Percentiles rank a stretch among this genome's conserved stretches.
phyloP scores from a whole-genome alignment of 2,888 invertebrate species.

The Chouioia cunea region DNA sequence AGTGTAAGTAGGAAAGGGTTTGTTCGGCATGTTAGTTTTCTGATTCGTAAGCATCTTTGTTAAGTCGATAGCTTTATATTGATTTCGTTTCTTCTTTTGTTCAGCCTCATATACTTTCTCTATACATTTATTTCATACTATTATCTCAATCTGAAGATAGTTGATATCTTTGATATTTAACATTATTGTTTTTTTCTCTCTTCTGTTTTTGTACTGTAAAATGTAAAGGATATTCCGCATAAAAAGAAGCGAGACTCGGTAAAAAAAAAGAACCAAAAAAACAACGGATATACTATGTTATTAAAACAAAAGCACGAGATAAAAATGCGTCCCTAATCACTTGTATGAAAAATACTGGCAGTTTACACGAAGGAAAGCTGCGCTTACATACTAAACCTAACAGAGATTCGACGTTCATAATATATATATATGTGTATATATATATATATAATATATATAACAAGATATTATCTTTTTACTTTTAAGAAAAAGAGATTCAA shows the following conservation, averaged over 20 bases:
- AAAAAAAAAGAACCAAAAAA: constrained; percentile 48
- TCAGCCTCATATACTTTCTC: constrained; percentile 40
- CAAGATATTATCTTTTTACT: constrained; percentile 41
- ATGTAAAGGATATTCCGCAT: constrained; percentile 51
- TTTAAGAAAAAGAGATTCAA: constrained; percentile 38
- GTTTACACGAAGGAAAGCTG: constrained; percentile 56
- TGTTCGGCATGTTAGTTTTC: constrained; percentile 35
- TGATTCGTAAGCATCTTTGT: constrained; percentile 43
- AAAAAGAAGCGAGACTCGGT: constrained; percentile 50
- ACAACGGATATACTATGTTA: constrained; percentile 48
- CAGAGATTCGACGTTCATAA: constrained; percentile 48
- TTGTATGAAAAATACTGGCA: constrained; percentile 62
- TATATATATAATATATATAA: constrained; percentile 45
- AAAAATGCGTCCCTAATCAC: constrained; percentile 49
- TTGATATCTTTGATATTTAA: constrained; percentile 42
- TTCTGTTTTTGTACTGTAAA: constrained; percentile 50
- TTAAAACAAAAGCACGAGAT: constrained; percentile 44
- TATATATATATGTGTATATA: not conserved
- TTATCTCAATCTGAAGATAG: constrained; percentile 37
- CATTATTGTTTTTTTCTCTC: constrained; percentile 28
- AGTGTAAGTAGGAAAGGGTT: constrained; percentile 29
- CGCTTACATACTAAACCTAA: constrained; percentile 42
- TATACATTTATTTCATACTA: constrained; percentile 31
- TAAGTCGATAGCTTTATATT: constrained; percentile 41
- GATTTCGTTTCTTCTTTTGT: constrained; percentile 36